Evolutionary conservation across 2,113 vertebrate genomes (phyloP), one percentile per base, ranked within the genome.

Genomic region (Irena cyanogastra): DNA sequence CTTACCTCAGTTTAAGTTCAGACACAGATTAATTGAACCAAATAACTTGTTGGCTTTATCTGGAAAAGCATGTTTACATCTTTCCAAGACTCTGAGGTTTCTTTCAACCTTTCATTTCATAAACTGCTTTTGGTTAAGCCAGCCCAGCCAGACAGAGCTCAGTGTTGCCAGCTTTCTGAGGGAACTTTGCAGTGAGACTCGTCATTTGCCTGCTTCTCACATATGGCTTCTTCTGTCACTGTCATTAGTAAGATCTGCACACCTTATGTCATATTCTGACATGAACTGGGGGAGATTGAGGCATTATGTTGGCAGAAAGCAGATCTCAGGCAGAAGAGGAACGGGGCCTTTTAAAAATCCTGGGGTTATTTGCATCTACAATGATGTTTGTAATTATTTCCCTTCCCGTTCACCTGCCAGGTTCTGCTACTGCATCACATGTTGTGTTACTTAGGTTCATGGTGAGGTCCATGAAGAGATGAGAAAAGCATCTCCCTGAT

Each of bases 1-100:
- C 50, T 88, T 84, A 79, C 49, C 82, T 90, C 82, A 85, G 59
- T 72, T 83, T 49, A 83, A 83, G 83, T 86, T 93, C 93, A 94
- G 86, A 63, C 33, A 70, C 6, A 59, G 72, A 91, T 78, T 87
- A 87, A 90, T 87, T 87, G 78, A 87, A 89, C 24, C 52, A 95
- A 79, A 77, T 90, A 93, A 92, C 39, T 89, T 83, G 47, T 23
- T 87, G 7, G 16, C 2, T 14, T 77, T 81, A 74, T 59, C 41
- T 88, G 41, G 44, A 93, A 94, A 93, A 88, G 31, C 42, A 88
- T 8, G 9, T 57, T 92, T 94, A 60, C 30, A 44, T 74, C 50
- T 88, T 83, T 59, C 27, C 65, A 71, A 72, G 27, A 56, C 9
- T 27, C n/a, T 47, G 16, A 65, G 28, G 69, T 72, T 61, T 88